phyloP scores from a whole-genome alignment of 1,140 invertebrate genomes.

The Orius laevigatus region DNA sequence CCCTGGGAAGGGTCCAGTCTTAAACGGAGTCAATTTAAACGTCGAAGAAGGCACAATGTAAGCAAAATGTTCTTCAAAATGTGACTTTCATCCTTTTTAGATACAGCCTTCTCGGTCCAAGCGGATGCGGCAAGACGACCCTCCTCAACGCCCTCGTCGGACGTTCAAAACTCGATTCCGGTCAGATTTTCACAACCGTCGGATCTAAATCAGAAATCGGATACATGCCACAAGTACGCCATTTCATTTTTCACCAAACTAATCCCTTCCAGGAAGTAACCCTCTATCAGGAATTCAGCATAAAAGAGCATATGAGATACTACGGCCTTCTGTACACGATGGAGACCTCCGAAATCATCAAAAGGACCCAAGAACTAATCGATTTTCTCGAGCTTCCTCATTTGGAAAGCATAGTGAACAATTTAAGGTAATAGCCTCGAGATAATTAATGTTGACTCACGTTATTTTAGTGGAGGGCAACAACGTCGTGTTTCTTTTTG shows the following conservation, averaged over 20 bases:
- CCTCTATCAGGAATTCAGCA: constrained; percentile 36
- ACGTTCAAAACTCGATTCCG: constrained; percentile 49
- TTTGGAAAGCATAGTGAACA: constrained; percentile 48
- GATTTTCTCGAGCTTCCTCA: constrained; percentile 42
- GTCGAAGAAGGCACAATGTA: no score
- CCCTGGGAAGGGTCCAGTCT: no score
- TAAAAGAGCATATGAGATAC: constrained; percentile 35
- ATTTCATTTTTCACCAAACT: no score
- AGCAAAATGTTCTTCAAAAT: no score
- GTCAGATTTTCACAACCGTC: constrained; percentile 57
- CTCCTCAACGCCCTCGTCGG: constrained; percentile 66
- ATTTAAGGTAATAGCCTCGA: constrained; percentile 65
- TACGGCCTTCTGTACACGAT: constrained; percentile 37
- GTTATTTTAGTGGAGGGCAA: constrained; percentile 62
- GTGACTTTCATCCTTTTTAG: constrained; percentile 26
- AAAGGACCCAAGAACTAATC: constrained; percentile 29
- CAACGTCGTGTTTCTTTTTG: constrained; percentile 73
- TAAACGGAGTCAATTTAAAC: no score
- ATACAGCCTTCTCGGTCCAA: constrained; percentile 67
- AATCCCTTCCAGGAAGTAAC: constrained; percentile 27
- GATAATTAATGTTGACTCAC: constrained; percentile 29
- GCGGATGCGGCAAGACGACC: constrained; percentile 66
- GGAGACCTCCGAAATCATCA: constrained; percentile 23
- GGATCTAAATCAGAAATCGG: constrained; percentile 58
- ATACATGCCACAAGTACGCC: constrained; percentile 63